Evolutionary conservation across 2,888 invertebrate genomes (phyloP).

Genomic region (Zeuzera pyrina): DNA sequence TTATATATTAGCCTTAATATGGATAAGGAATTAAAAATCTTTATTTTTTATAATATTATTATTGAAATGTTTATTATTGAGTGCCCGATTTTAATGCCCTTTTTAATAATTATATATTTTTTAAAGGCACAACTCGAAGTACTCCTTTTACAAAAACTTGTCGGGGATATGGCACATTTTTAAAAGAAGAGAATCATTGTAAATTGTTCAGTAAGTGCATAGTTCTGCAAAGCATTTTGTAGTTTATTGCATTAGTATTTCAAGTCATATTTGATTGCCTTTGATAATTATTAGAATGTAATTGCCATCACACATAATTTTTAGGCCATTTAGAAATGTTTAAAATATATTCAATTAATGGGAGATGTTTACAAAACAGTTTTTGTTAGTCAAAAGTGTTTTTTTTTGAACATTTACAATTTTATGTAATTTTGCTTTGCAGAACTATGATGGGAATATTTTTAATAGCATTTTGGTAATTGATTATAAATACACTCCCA

Average conservation of each 20-base stretch:
- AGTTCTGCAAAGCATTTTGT: conserved; percentile 56
- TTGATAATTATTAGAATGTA: too few species aligned
- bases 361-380: too few species aligned
- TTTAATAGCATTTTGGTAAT: too few species aligned
- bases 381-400: background rate
- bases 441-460: background rate
- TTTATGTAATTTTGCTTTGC: background rate
- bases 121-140: conserved; percentile 46
- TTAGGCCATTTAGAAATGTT: too few species aligned
- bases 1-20: background rate
- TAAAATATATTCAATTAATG: too few species aligned
- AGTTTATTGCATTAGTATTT: conserved; percentile 1
- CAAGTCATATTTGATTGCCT: too few species aligned
- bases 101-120: conserved; percentile 7
- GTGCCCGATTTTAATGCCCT: background rate
- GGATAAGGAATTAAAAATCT: too few species aligned
- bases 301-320: too few species aligned
- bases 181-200: conserved; percentile 42
- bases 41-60: too few species aligned
- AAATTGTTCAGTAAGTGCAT: conserved; percentile 58
- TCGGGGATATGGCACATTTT: conserved; percentile 65
- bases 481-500: too few species aligned
- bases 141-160: conserved; percentile 61
- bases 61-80: background rate
- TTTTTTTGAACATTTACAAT: conserved; percentile 3